These are phyloP conservation scores for Onychostoma macrolepis DNA, from an alignment of 2,113 vertebrate genomes.

Conservation along the genomic window DNA sequence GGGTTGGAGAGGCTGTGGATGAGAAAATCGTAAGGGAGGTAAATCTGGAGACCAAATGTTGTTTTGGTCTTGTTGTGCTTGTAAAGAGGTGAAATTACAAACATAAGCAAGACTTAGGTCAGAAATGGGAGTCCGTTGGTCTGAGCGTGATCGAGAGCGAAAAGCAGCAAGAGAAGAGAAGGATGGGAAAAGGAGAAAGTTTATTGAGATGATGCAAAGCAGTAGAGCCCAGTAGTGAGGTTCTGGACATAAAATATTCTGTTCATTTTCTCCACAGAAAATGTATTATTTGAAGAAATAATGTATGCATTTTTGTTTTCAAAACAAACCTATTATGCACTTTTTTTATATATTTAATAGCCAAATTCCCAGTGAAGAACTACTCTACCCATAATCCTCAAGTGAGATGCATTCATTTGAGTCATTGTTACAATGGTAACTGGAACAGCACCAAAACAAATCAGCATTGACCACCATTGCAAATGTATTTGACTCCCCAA, in stretches of 20 bases:
- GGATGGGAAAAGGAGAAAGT: not conserved
- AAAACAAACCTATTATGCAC: not conserved
- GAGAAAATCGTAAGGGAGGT: constrained; percentile 15
- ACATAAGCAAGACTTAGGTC: constrained; percentile 45
- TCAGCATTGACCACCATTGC: no score
- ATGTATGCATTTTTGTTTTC: not conserved
- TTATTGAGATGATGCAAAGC: not conserved
- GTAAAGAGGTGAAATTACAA: constrained; percentile 49
- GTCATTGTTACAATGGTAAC: not conserved
- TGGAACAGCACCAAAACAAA: not conserved
- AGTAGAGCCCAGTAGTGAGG: not conserved
- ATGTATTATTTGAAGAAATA: not conserved
- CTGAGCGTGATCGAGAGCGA: not conserved
- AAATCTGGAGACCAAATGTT: constrained; percentile 61
- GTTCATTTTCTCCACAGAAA: not conserved
- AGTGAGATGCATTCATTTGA: not conserved
- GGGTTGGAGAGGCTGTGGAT: constrained; percentile 12
- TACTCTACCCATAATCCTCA: not conserved
- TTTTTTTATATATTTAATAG: not conserved
- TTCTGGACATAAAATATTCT: not conserved
- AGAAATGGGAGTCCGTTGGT: constrained; percentile 12
- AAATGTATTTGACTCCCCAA: not conserved
- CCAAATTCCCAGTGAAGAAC: not conserved
- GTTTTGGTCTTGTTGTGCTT: constrained; percentile 21
- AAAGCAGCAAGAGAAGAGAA: not conserved